phyloP scores from a whole-genome alignment of 2,113 vertebrate genomes.

The Limanda limanda region DNA sequence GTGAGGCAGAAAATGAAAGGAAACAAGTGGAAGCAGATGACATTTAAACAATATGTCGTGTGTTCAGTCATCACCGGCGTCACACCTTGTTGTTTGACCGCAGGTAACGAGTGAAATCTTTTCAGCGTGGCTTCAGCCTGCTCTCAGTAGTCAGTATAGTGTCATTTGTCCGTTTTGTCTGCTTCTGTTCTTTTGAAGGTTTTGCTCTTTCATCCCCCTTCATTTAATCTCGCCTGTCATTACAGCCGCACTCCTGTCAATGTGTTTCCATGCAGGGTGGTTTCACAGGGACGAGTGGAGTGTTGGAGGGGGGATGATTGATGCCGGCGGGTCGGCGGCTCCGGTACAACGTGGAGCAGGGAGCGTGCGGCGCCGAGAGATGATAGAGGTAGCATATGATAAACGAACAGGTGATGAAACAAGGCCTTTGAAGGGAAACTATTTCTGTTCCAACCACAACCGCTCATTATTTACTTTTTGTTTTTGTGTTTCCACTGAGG shows the following conservation, averaged over 20 bases:
- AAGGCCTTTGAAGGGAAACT: conserved; percentile 57
- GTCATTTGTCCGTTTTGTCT: conserved; percentile 42
- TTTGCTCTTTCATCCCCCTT: conserved; percentile 67
- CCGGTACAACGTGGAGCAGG: conserved; percentile 31
- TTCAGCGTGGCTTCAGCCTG: conserved; percentile 33
- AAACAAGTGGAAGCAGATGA: conserved; percentile 28
- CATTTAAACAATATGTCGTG: conserved; percentile 21
- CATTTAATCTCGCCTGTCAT: conserved; percentile 57
- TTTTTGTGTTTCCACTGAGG: conserved; percentile 28
- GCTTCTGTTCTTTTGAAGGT: conserved; percentile 64
- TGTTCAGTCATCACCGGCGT: conserved; percentile 28
- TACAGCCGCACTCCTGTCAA: conserved; percentile 42
- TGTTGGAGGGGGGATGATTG: conserved; percentile 72
- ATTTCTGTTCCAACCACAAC: conserved; percentile 50
- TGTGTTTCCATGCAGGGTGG: conserved; percentile 45
- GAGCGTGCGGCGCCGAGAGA: conserved; percentile 42
- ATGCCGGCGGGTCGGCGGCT: conserved; percentile 51
- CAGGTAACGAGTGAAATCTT: conserved; percentile 52
- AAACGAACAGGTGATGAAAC: conserved; percentile 66
- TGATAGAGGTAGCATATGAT: conserved; percentile 61
- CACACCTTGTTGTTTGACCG: conserved; percentile 24
- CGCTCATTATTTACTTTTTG: conserved; percentile 47
- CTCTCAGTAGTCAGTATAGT: conserved; percentile 26
- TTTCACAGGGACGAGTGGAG: conserved; percentile 53
- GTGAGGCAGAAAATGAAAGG: conserved; percentile 21